Percentiles rank a stretch among this genome's conserved stretches.
phyloP scores from a whole-genome alignment of 2,797 vertebrate species.

The Benthosema pterotum region DNA sequence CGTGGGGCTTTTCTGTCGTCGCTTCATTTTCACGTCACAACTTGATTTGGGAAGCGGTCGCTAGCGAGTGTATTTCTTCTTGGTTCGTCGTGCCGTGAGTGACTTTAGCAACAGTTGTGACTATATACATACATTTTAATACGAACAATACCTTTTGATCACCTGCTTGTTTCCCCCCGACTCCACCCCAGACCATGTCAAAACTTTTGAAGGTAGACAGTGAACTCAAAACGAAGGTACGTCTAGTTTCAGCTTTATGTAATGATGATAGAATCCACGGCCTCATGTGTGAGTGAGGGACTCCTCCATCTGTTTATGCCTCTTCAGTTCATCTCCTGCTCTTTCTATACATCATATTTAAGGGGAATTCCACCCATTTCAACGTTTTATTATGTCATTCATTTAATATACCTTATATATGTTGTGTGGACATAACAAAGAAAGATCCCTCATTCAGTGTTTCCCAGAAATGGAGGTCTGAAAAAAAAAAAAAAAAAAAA shows the following conservation, averaged over 20 bases:
- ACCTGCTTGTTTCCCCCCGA: neutral
- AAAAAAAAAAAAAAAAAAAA: too few relatives aligned
- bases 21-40: conserved; percentile 10
- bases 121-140: neutral
- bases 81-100: neutral
- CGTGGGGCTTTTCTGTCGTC: conserved; percentile 11
- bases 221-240: conserved; percentile 85
- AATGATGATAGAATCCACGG: neutral
- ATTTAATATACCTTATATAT: too few relatives aligned
- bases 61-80: neutral
- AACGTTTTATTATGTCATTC: too few relatives aligned
- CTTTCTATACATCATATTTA: too few relatives aligned
- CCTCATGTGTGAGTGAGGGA: neutral
- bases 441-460: too few relatives aligned
- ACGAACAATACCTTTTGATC: neutral
- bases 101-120: neutral
- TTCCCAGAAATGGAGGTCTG: too few relatives aligned
- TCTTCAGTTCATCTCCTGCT: too few relatives aligned
- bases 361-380: too few relatives aligned
- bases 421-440: too few relatives aligned
- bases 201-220: conserved; percentile 86
- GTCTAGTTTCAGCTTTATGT: neutral
- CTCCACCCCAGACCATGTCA: conserved; percentile 67
- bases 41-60: conserved; percentile 13
- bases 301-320: too few relatives aligned